Evolutionary conservation across 2,888 invertebrate genomes (phyloP), one percentile per base, ranked within the genome.

Genomic region (Hyles lineata): DNA sequence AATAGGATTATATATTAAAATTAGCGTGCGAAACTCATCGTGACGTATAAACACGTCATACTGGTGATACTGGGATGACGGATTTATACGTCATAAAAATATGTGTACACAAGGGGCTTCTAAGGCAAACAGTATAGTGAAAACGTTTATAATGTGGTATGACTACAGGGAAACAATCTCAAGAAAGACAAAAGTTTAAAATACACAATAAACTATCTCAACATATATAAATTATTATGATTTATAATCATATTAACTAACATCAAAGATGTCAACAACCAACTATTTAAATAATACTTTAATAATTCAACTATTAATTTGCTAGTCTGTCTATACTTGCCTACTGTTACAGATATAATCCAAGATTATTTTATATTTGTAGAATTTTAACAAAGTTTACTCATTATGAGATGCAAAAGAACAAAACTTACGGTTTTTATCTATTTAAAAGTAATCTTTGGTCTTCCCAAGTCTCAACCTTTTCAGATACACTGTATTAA

Each of bases 41-140:
- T 62, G 59, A 63, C 63, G 35, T n/a, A n/a, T 32, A 63, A 29
- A 32, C 25, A 29, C n/a, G n/a, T 62, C 62, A 63, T 63, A 9
- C 19, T 35, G 11, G 11, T 15, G 43, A n/a, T 60, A 23, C 25
- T n/a, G 32, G 9, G 3, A 32, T 63, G n/a, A 35, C 21, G 35
- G n/a, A 63, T 21, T 35, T 32, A 62, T 29, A 67, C n/a, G 43
- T 43, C 43, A 43, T 43, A n/a, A 43, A n/a, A 63, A 35, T 63
- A 63, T 21, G 35, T 32, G 35, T 35, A 63, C 21, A 59, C 17
- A 21, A 60, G 15, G 15, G 25, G 29, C 29, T 21, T 17, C 19
- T 32, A 29, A 61, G 61, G 32, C 61, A 25, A 29, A 25, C 9
- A 11, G 25, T 43, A 43, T 21, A 35, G 35, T 11, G 19, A 63